Conservation (phyloP, 2,888 invertebrate genomes). For the Stenurella melanura region DNA sequence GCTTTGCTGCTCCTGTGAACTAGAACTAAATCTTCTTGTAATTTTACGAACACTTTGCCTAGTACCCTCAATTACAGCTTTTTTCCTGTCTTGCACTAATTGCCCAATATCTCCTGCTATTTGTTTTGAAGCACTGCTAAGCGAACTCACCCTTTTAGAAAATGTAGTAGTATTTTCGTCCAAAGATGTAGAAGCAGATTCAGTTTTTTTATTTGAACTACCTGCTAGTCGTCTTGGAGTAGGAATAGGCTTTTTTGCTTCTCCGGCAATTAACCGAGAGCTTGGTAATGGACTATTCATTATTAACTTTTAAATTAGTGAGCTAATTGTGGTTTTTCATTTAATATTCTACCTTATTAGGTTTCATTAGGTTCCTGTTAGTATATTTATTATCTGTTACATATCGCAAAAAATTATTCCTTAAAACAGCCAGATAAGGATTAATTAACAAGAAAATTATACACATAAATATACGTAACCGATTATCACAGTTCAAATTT, state of each 20-base stretch:
- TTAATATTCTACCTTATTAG: neutral
- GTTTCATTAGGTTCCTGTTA: neutral
- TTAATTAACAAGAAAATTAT: neutral
- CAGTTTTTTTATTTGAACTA: slow-evolving; percentile 54
- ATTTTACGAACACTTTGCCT: slow-evolving; percentile 73
- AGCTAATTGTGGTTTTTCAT: neutral
- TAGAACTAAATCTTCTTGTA: slow-evolving; percentile 67
- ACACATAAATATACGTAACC: neutral
- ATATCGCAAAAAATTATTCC: neutral
- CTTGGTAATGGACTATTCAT: slow-evolving; percentile 66
- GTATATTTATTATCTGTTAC: neutral
- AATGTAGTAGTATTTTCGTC: slow-evolving; percentile 64
- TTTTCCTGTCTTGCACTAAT: slow-evolving; percentile 76
- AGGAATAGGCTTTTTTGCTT: slow-evolving; percentile 75
- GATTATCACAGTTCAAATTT: neutral
- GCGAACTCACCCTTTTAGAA: slow-evolving; percentile 70
- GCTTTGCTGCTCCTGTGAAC: slow-evolving; percentile 56
- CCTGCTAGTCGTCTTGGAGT: slow-evolving; percentile 74
- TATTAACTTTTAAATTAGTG: slow-evolving; percentile 33
- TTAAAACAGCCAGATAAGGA: neutral
- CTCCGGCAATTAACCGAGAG: slow-evolving; percentile 65
- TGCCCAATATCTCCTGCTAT: slow-evolving; percentile 75
- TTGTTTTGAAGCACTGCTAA: slow-evolving; percentile 77
- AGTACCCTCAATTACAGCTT: slow-evolving; percentile 80
- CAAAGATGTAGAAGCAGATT: neutral